A percentile compares a stretch with the other conserved stretches of the same genome.
These are phyloP conservation scores for Sardinella longiceps DNA, from an alignment of 2,797 vertebrate genomes.

Conservation along the genomic window DNA sequence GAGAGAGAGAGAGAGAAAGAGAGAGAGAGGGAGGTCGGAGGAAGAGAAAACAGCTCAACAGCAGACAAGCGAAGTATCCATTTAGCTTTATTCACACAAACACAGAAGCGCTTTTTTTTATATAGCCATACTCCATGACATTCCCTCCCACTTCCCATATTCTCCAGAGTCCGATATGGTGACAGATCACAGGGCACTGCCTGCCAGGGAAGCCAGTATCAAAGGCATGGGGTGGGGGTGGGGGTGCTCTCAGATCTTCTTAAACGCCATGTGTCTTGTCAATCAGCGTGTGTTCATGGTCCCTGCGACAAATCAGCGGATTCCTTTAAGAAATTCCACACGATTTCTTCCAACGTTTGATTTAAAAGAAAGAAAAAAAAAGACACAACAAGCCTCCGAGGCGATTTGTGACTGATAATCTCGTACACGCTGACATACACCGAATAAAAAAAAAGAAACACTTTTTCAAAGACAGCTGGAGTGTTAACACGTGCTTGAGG, in stretches of 20 bases:
- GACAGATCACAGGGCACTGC: conserved; percentile 44
- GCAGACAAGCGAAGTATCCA: conserved; percentile 42
- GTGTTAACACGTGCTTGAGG: background rate
- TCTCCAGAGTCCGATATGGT: conserved; percentile 52
- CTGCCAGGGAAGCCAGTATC: conserved; percentile 16
- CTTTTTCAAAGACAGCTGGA: background rate
- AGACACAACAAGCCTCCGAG: background rate
- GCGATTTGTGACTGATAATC: background rate
- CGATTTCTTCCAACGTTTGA: background rate
- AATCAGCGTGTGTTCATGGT: conserved; percentile 32
- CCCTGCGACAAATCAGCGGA: conserved; percentile 16
- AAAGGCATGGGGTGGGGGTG: conserved; percentile 1
- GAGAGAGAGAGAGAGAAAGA: background rate
- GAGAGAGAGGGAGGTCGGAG: background rate
- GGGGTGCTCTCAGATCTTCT: conserved; percentile 11
- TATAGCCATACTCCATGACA: conserved; percentile 37
- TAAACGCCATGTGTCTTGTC: conserved; percentile 46
- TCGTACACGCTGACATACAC: background rate
- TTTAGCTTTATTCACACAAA: conserved; percentile 64
- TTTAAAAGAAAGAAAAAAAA: too few species aligned
- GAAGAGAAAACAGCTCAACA: background rate
- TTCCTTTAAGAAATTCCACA: background rate
- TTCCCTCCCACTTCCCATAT: conserved; percentile 42
- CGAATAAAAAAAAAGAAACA: background rate
- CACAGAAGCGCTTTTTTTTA: conserved; percentile 46